Evolutionary conservation across 2,888 invertebrate species (phyloP).

Genomic region (Acronicta alni): DNA sequence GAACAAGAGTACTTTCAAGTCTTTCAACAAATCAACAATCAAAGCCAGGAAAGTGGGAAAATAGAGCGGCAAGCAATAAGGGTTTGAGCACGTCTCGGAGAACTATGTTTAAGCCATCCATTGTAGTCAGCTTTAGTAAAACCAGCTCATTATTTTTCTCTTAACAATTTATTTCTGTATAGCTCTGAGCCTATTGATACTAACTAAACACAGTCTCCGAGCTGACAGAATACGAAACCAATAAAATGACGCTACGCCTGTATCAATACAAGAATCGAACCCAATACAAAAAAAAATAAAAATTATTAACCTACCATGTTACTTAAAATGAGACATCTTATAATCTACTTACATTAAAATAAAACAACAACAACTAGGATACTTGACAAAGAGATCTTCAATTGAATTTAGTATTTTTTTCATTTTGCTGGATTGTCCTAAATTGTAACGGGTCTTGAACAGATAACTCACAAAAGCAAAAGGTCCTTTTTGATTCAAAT

Average conservation of each 20-base stretch:
- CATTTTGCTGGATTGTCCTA: background rate
- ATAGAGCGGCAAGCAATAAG: constrained; percentile 5
- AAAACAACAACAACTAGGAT: background rate
- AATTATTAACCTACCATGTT: no score
- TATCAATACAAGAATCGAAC: no score
- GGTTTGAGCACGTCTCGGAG: background rate
- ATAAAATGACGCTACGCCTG: no score
- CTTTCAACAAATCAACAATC: background rate
- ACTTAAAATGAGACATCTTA: no score
- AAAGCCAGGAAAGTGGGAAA: background rate
- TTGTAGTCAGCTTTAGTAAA: background rate
- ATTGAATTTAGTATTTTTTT: background rate
- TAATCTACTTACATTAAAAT: no score
- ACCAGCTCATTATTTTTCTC: constrained; percentile 5
- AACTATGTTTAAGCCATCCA: constrained; percentile 9
- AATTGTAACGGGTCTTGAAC: constrained; percentile 11
- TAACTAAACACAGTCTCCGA: no score
- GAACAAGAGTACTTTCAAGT: background rate
- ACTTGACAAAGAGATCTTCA: background rate
- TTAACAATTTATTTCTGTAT: no score
- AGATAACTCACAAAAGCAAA: constrained; percentile 18
- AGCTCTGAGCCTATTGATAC: no score
- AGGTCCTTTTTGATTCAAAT: constrained; percentile 30
- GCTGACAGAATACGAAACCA: no score
- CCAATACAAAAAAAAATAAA: no score